Conservation (phyloP, 2,888 invertebrate genomes). For the Stenoptilia bipunctidactyla region DNA sequence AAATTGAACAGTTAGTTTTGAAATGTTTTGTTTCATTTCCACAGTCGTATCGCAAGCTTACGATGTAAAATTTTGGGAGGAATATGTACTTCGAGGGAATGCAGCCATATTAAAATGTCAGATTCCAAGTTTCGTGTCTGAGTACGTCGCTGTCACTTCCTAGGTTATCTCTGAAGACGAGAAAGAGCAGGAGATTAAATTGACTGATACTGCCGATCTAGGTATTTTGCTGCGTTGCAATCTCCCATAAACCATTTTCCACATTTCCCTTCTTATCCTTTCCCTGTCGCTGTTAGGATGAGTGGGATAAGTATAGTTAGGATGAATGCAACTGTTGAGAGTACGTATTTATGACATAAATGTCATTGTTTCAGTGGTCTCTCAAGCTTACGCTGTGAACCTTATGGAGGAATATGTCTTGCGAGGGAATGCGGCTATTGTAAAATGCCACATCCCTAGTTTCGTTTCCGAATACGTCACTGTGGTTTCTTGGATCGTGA, state of each 20-base stretch:
- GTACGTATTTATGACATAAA: neutral
- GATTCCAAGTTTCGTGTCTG: constrained; percentile 93
- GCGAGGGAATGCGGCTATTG: constrained; percentile 89
- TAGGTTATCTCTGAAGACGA: constrained; percentile 86
- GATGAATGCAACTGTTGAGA: neutral
- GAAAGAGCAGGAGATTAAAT: constrained; percentile 50
- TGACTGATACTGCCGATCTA: constrained; percentile 39
- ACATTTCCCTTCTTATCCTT: constrained; percentile 1
- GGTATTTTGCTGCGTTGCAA: constrained; percentile 28
- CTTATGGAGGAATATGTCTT: constrained; percentile 94
- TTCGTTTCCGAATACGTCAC: constrained; percentile 92
- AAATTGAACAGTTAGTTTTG: no score
- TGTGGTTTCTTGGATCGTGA: constrained; percentile 89
- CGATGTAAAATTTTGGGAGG: constrained; percentile 92
- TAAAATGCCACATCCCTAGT: constrained; percentile 94
- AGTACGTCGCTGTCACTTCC: constrained; percentile 87
- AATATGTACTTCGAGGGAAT: constrained; percentile 91
- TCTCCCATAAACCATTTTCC: constrained; percentile 4
- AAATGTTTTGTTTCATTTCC: constrained; percentile 34
- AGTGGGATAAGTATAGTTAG: neutral
- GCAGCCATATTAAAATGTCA: constrained; percentile 93
- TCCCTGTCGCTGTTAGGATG: neutral
- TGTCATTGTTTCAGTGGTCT: constrained; percentile 81
- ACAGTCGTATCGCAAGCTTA: constrained; percentile 92
- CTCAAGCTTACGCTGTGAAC: constrained; percentile 90